Base-by-base conservation (phyloP, 2,113 vertebrate species). In the Struthidea cinerea region DNA sequence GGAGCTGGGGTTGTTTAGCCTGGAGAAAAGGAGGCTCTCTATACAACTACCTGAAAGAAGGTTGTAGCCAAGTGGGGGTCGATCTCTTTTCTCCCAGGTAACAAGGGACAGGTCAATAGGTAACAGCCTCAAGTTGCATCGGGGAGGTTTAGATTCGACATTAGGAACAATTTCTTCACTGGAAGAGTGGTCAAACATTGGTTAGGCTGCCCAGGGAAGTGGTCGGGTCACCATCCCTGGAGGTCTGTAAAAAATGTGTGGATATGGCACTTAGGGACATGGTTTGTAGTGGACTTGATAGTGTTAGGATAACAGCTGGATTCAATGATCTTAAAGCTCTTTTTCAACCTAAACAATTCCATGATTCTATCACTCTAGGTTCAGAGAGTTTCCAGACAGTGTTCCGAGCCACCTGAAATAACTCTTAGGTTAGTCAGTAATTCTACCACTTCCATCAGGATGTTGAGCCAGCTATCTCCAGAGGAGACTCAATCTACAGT, bases 351-450 rank as follows among this genome's bases (percentile, higher is more conserved):
- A 50, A 55, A 46, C 1, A 15, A 33, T 74, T 63, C 24, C 41
- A 28, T 41, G 5, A 47, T 47, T 71, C 28, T 57, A 10, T 23
- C 26, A 24, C 65, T 65, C 37, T 37, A 28, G 2, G 4, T 77
- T 60, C 55, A 65, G 41, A 80, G 22, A 24, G 5, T 16, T 56
- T 56, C 21, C 2, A 7, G 33, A 35, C 18, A 71, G 21, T 10
- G 7, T 7, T 27, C 6, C 0, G 0, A 53, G 37, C 10, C 27
- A 37, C 33, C 11, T 74, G 44, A 23, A 7, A 1, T 67, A 74
- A 55, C 10, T 57, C 17, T 79, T 30, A 9, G 0, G 1, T 41
- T 35, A 70, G 24, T 69, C 32, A 52, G 20, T 41, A 37, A 67
- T 44, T 50, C 13, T 49, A 33, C 5, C 22, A 11, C 13, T 82